Evolutionary conservation across 2,113 vertebrate species (phyloP).

Genomic region (Vulpes ferrilata): DNA sequence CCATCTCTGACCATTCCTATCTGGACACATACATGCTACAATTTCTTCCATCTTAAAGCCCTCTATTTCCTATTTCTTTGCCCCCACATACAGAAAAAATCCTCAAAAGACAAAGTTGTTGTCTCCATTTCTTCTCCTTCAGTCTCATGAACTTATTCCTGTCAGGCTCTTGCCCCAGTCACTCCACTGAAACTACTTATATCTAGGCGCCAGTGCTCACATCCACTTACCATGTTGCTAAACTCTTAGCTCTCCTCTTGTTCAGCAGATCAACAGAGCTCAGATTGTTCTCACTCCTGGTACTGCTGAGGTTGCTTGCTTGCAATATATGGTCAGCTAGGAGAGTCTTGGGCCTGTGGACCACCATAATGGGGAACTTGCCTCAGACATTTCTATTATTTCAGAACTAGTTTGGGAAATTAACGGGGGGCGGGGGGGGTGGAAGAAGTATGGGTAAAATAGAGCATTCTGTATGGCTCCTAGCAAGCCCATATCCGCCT

Average conservation of each 20-base stretch:
- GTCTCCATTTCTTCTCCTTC: neutral
- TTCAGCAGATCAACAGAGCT: neutral
- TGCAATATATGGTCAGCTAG: neutral
- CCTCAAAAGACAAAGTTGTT: neutral
- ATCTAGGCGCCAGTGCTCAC: neutral
- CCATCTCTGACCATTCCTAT: neutral
- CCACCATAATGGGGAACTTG: neutral
- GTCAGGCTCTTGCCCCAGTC: neutral
- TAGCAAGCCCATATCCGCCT: neutral
- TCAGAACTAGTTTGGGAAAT: constrained; percentile 29
- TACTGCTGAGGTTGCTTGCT: neutral
- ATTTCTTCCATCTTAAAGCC: neutral
- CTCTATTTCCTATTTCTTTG: neutral
- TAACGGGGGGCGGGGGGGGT: neutral
- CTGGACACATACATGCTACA: neutral
- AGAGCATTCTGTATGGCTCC: neutral
- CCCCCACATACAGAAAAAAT: neutral
- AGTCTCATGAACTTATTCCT: neutral
- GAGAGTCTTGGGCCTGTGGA: neutral
- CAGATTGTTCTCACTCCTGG: neutral
- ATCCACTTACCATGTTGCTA: neutral
- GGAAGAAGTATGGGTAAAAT: neutral
- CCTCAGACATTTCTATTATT: neutral
- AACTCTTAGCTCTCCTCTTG: neutral
- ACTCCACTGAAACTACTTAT: neutral